Conservation (phyloP, 2,113 vertebrate genomes). For the Triplophysa dalaica region DNA sequence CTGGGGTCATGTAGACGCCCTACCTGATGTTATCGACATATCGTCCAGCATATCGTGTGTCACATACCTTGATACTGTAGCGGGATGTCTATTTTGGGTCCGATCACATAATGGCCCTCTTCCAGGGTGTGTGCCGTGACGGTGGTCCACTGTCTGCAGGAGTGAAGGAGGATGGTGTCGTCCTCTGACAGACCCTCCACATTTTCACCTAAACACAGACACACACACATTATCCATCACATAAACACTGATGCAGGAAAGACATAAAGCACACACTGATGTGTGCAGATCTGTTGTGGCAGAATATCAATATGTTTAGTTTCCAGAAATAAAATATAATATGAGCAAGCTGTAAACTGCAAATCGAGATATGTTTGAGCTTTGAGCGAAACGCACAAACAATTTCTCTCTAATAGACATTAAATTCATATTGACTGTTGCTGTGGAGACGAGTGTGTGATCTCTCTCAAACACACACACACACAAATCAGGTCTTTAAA, state of each 20-base stretch:
- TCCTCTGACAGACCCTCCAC: conserved; percentile 90
- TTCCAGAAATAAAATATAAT: too few relatives aligned
- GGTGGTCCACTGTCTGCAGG: conserved; percentile 96
- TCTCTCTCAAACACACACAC: background rate
- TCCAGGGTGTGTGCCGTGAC: conserved; percentile 95
- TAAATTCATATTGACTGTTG: background rate
- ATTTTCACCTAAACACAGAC: conserved; percentile 77
- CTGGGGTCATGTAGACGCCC: background rate
- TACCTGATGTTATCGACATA: background rate
- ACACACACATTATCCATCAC: background rate
- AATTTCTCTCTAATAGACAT: conserved; percentile 9
- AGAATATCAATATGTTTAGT: too few relatives aligned
- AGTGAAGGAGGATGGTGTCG: conserved; percentile 90
- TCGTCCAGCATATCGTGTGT: conserved; percentile 28
- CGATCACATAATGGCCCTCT: conserved; percentile 95
- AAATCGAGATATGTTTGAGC: conserved; percentile 3
- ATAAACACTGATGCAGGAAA: too few relatives aligned
- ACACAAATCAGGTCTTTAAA: conserved; percentile 29
- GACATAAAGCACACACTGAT: too few relatives aligned
- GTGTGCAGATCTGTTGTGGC: too few relatives aligned
- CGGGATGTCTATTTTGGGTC: conserved; percentile 97
- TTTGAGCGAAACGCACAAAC: background rate
- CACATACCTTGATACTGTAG: conserved; percentile 92
- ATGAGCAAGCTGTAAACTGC: background rate
- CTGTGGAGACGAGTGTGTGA: too few relatives aligned